phyloP scores from a whole-genome alignment of 2,888 invertebrate genomes.

The Adelognathus sp. region DNA sequence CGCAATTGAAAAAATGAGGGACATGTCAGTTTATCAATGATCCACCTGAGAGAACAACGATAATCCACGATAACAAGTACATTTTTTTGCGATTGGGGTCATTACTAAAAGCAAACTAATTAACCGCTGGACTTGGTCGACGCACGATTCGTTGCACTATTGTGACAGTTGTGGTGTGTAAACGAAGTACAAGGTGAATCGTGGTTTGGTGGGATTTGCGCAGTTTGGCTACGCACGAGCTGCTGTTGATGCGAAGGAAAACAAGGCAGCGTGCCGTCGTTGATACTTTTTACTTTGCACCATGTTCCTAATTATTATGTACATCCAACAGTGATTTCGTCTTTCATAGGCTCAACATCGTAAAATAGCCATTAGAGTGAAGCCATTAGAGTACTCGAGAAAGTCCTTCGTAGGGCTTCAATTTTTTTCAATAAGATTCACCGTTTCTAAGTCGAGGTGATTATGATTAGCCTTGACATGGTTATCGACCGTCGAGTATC shows the following conservation, averaged over 20 bases:
- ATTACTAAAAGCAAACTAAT: background rate
- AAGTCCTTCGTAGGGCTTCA: too few species aligned
- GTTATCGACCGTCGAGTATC: too few species aligned
- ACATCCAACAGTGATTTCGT: background rate
- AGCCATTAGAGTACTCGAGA: background rate
- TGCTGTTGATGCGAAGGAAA: background rate
- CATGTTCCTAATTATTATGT: background rate
- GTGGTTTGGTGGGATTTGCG: background rate
- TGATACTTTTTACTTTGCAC: background rate
- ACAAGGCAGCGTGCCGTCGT: background rate
- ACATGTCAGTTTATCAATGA: background rate
- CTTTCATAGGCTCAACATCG: background rate
- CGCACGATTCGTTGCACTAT: background rate
- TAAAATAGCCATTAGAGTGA: background rate
- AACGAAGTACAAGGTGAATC: background rate
- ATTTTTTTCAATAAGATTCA: too few species aligned
- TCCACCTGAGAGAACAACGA: background rate
- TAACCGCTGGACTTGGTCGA: background rate
- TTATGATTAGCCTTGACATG: too few species aligned
- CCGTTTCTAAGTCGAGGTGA: too few species aligned
- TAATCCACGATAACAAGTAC: background rate
- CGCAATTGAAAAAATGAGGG: background rate
- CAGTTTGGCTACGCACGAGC: background rate
- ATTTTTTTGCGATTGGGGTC: background rate
- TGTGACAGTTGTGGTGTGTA: background rate